Percentiles rank a stretch among this genome's conserved stretches.
These are phyloP conservation scores for Drosophila meridionalis DNA, from an alignment of 2,888 invertebrate genomes.

Conservation along the genomic window DNA sequence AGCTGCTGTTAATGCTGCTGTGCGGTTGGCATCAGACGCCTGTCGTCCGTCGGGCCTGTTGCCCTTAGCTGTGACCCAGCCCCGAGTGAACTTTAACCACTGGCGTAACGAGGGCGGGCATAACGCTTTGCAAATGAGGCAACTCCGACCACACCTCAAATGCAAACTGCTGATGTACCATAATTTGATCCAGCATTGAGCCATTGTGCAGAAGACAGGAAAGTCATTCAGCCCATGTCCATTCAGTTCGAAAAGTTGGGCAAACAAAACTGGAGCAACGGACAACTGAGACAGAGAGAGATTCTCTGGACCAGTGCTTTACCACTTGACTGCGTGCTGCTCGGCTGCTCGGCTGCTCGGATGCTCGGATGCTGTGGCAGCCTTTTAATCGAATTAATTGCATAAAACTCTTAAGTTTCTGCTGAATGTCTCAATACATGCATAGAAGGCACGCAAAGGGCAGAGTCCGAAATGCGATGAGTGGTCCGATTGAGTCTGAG, in stretches of 20 bases:
- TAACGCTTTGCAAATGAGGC: constrained; percentile 37
- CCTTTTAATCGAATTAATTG: constrained; percentile 75
- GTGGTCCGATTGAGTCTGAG: not conserved
- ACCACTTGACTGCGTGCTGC: constrained; percentile 10
- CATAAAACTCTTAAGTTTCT: constrained; percentile 48
- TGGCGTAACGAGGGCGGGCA: constrained; percentile 16
- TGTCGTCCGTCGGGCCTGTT: not conserved
- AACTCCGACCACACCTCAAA: constrained; percentile 31
- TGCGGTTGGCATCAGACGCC: constrained; percentile 12
- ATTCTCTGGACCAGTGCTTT: not conserved
- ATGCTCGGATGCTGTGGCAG: constrained; percentile 29
- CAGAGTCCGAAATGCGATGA: constrained; percentile 10
- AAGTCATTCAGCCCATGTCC: constrained; percentile 28
- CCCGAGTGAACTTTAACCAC: constrained; percentile 61
- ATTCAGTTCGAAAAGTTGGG: constrained; percentile 20
- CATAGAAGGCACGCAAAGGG: not conserved
- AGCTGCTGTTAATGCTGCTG: constrained; percentile 42
- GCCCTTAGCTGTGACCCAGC: constrained; percentile 20
- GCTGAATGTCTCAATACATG: constrained; percentile 38
- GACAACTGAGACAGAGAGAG: too few species aligned
- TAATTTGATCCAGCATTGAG: constrained; percentile 51
- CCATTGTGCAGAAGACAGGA: constrained; percentile 34
- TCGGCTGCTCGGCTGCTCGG: constrained; percentile 17
- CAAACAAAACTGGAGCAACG: constrained; percentile 11
- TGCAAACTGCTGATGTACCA: constrained; percentile 52